Conservation (phyloP, 1,140 invertebrate genomes). For the Drosophila nigromelanica region DNA sequence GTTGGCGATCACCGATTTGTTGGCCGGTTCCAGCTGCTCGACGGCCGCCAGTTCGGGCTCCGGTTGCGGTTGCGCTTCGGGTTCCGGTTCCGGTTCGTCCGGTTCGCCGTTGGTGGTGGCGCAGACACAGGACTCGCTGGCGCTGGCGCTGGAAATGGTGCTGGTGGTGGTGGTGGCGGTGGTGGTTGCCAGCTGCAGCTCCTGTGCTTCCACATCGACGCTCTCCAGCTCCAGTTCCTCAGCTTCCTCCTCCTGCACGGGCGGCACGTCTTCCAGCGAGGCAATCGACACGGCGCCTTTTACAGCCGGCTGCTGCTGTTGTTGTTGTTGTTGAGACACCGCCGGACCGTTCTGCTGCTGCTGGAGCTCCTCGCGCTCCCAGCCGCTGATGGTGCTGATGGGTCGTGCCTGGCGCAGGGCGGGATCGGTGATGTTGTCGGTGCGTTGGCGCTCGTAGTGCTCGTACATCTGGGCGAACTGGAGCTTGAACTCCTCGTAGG, state of each 20-base stretch:
- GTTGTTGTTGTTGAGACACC: constrained; percentile 55
- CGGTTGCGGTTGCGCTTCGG: neutral
- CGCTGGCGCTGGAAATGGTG: no score
- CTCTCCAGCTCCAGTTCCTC: constrained; percentile 55
- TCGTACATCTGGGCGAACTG: constrained; percentile 99
- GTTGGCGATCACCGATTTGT: constrained; percentile 75
- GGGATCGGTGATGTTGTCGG: constrained; percentile 97
- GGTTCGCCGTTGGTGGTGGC: constrained; percentile 17
- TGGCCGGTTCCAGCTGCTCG: constrained; percentile 18
- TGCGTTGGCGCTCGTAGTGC: constrained; percentile 96
- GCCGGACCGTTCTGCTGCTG: constrained; percentile 76
- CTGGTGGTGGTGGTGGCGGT: neutral
- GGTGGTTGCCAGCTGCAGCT: constrained; percentile 10
- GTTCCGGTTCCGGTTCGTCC: neutral
- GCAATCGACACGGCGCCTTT: constrained; percentile 66
- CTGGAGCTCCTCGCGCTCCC: constrained; percentile 89
- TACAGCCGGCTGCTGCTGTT: constrained; percentile 30
- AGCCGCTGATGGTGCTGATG: constrained; percentile 97
- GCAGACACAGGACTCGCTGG: constrained; percentile 62
- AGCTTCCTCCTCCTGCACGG: constrained; percentile 64
- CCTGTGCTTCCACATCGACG: constrained; percentile 27
- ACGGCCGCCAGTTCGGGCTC: neutral
- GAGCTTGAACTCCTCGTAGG: constrained; percentile 98
- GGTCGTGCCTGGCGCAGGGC: constrained; percentile 95
- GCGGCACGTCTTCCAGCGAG: constrained; percentile 76